Conservation (phyloP, 2,888 invertebrate genomes). For the Sabellastarte sp. region DNA sequence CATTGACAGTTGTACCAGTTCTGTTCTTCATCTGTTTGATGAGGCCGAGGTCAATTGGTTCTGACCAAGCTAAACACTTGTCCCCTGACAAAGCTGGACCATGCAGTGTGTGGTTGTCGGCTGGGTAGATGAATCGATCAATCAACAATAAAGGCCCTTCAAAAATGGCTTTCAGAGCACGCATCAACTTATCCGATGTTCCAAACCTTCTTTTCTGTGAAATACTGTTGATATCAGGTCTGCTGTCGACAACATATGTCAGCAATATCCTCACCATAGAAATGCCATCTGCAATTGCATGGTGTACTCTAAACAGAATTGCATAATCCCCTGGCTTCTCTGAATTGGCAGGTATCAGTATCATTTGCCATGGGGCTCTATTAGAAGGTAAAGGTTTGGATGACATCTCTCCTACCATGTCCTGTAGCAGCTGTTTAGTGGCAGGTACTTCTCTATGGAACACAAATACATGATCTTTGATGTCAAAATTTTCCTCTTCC, state of each 20-base stretch:
- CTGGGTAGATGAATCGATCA: conserved; percentile 11
- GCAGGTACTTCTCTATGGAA: conserved; percentile 6
- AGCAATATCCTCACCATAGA: conserved; percentile 20
- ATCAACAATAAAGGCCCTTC: conserved; percentile 20
- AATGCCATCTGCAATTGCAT: conserved; percentile 27
- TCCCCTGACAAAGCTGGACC: conserved; percentile 19
- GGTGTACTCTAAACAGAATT: conserved; percentile 22
- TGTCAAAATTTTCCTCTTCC: conserved; percentile 21
- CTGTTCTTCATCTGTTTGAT: conserved; percentile 27
- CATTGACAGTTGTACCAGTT: conserved; percentile 27
- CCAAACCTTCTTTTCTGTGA: conserved; percentile 13
- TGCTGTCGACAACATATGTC: conserved; percentile 19
- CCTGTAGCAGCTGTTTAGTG: conserved; percentile 9
- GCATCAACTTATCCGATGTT: conserved; percentile 6
- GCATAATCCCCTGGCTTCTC: background rate
- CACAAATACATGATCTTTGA: conserved; percentile 19
- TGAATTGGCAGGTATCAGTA: conserved; percentile 10
- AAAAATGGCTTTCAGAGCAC: conserved; percentile 10
- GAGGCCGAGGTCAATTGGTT: conserved; percentile 20
- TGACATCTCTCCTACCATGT: conserved; percentile 17
- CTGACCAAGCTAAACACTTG: conserved; percentile 24
- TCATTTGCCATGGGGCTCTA: conserved; percentile 21
- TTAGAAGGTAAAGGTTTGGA: conserved; percentile 11
- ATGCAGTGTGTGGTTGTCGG: conserved; percentile 20
- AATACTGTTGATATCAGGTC: conserved; percentile 1